Percentiles rank a stretch among this genome's conserved stretches.
Conservation (phyloP, 2,888 invertebrate genomes). For the Orchestes rusci region DNA sequence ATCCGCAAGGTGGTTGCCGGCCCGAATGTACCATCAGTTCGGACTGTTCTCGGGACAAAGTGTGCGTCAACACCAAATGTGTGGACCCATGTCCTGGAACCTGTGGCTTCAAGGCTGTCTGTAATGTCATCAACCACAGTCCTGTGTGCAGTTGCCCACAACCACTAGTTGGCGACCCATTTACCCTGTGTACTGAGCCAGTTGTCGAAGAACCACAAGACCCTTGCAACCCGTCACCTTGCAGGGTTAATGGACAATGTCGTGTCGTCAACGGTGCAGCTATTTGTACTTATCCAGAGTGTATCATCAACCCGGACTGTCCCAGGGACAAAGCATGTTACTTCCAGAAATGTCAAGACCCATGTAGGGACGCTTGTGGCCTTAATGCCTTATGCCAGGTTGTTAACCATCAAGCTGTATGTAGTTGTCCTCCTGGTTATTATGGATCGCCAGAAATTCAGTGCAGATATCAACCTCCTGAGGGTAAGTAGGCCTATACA, state of each 20-base stretch:
- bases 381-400: conserved; percentile 73
- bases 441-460: conserved; percentile 71
- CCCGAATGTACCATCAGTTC: conserved; percentile 79
- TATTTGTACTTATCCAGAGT: conserved; percentile 77
- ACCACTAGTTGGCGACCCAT: conserved; percentile 73
- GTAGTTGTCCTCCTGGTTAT: conserved; percentile 73
- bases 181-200: conserved; percentile 55
- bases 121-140: conserved; percentile 75
- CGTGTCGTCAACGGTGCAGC: conserved; percentile 62
- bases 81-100: conserved; percentile 73
- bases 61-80: conserved; percentile 74
- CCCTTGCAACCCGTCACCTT: conserved; percentile 81
- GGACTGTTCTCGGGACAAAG: conserved; percentile 66
- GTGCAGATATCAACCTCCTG: conserved; percentile 51
- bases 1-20: conserved; percentile 65
- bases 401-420: conserved; percentile 74
- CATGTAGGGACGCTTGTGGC: conserved; percentile 76
- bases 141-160: conserved; percentile 76
- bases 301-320: conserved; percentile 83
- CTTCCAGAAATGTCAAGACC: conserved; percentile 76
- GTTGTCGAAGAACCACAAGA: conserved; percentile 47
- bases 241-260: conserved; percentile 76
- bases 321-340: conserved; percentile 72
- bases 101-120: conserved; percentile 70
- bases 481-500: conserved; percentile 27